These are phyloP conservation scores for Diaprepes abbreviatus DNA, from an alignment of 2,888 invertebrate genomes.

Conservation along the genomic window DNA sequence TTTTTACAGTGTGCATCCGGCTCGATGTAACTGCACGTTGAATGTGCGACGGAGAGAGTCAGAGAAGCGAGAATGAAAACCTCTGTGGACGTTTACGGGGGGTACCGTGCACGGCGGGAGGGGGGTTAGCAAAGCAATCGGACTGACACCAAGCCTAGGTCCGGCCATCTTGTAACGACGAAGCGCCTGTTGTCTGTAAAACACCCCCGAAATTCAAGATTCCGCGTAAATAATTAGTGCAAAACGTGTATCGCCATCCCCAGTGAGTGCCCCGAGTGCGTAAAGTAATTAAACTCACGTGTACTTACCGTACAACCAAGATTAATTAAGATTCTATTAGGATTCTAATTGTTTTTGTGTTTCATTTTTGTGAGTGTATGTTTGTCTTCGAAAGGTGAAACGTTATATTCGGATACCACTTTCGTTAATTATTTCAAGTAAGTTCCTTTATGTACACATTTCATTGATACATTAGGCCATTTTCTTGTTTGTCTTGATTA, in stretches of 20 bases:
- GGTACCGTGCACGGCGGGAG: conserved; percentile 67
- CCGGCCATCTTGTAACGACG: conserved; percentile 69
- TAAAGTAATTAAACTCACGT: conserved; percentile 61
- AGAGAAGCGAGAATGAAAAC: conserved; percentile 69
- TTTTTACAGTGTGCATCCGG: conserved; percentile 68
- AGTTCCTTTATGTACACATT: conserved; percentile 26
- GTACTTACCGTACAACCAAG: conserved; percentile 57
- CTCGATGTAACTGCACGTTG: conserved; percentile 67
- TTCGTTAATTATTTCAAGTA: conserved; percentile 22
- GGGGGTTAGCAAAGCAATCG: conserved; percentile 65
- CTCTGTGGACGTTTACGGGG: conserved; percentile 67
- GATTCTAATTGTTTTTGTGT: conserved; percentile 62
- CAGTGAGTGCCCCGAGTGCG: conserved; percentile 59
- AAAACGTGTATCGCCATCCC: conserved; percentile 56
- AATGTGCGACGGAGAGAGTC: conserved; percentile 63
- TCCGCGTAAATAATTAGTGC: conserved; percentile 55
- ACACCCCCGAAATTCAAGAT: conserved; percentile 55
- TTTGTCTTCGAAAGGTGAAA: conserved; percentile 31
- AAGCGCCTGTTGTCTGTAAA: conserved; percentile 65
- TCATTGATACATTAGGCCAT: conserved; percentile 4
- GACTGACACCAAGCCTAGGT: conserved; percentile 67
- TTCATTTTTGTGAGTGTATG: conserved; percentile 63
- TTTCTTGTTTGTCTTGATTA: neutral
- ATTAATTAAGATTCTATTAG: conserved; percentile 49
- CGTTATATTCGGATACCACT: conserved; percentile 38